Percentiles rank a stretch among this genome's conserved stretches.
These are phyloP conservation scores for Mustela lutreola DNA, from an alignment of 2,113 vertebrate genomes.

Conservation along the genomic window DNA sequence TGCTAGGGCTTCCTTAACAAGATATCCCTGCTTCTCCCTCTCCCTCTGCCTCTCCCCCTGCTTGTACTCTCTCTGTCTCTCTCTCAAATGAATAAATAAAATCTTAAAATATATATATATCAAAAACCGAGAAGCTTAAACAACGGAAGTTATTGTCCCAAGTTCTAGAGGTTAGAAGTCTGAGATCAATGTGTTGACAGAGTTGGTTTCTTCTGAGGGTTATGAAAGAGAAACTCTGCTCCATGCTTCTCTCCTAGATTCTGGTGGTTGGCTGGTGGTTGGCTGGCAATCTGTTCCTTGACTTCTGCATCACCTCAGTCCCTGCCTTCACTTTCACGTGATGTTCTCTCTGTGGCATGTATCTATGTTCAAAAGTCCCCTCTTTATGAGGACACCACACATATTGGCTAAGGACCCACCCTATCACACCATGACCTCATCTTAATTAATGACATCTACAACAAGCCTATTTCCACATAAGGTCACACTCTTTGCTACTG, in stretches of 20 bases:
- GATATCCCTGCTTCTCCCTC: too few species aligned
- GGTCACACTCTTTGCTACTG: neutral
- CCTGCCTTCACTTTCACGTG: neutral
- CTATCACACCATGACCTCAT: neutral
- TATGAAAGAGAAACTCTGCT: neutral
- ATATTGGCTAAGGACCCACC: neutral
- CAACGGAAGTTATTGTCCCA: neutral
- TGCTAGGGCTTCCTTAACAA: neutral
- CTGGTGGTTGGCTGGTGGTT: neutral
- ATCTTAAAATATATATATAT: too few species aligned
- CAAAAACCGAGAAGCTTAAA: neutral
- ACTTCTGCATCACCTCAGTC: neutral
- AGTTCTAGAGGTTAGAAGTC: neutral
- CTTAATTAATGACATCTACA: neutral
- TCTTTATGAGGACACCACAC: neutral
- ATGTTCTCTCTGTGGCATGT: neutral
- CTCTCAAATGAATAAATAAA: too few species aligned
- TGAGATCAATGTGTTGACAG: neutral
- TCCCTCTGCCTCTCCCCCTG: too few species aligned
- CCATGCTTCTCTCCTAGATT: neutral
- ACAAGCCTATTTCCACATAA: neutral
- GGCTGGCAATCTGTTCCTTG: neutral
- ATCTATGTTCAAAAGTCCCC: neutral
- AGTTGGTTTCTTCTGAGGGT: neutral
- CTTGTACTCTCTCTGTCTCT: too few species aligned